Evolutionary conservation across 2,888 invertebrate genomes (phyloP), one percentile per base, ranked within the genome.

Genomic region (Lobophora halterata): DNA sequence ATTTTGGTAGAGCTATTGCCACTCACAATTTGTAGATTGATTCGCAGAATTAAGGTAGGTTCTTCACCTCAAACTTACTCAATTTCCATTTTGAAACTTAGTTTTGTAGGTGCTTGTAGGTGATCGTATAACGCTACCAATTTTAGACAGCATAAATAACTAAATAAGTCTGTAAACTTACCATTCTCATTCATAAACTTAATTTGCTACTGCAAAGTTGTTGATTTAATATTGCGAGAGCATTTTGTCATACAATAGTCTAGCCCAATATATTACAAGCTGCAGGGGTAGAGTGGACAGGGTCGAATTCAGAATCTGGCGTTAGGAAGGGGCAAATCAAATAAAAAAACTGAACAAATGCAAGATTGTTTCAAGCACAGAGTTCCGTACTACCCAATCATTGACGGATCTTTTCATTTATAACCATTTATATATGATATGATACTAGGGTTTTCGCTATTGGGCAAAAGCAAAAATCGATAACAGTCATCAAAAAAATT

Each of bases 241-340:
- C 38, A 39, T 46, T 46, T 45, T 31, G 44, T 39, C 35, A 41
- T 28, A 39, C 49, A 46, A 49, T 41, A 44, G 49, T 50, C 44
- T 50, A 25, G 47, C 24, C 33, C 44, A 30, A 21, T 38, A 35
- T 35, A 35, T 11, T 21, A 19, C 28, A 18, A 21, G 20, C 8
- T 32, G 14, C 23, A 21, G 10, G 10, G 31, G 17, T 40, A 27
- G 33, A 18, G 19, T 21, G 18, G 6, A 7, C 47, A 46, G 47
- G 18, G 33, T 2, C 6, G 28, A 7, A 45, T 26, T 40, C 3
- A 41, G 46, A 7, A 16, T 1, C 7, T 14, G n/a, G n/a, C 0
- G 9, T 11, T 3, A 3, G 6, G 16, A 14, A 14, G 25, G 9
- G n/a, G 17, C 16, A 10, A 3, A 14, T 13, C n/a, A n/a, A 2